These are phyloP conservation scores for Daktulosphaira vitifoliae DNA, from an alignment of 1,140 invertebrate species.

Conservation along the genomic window DNA sequence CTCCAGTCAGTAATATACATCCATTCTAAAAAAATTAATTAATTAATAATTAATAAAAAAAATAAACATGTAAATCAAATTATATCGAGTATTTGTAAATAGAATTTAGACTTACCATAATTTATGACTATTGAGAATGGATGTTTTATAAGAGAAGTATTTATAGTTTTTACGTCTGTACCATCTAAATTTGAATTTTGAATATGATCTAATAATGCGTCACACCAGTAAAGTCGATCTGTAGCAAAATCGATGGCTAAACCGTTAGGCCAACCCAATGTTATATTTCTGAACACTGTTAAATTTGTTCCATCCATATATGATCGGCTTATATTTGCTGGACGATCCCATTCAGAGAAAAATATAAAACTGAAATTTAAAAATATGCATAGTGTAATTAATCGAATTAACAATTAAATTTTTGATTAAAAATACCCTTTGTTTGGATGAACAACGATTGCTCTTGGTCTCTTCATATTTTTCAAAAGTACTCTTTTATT, in stretches of 20 bases:
- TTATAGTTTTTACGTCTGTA: conserved; percentile 82
- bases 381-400: too few relatives aligned
- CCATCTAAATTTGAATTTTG: conserved; percentile 93
- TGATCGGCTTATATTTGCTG: conserved; percentile 87
- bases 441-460: conserved; percentile 93
- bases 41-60: too few relatives aligned
- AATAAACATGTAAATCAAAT: too few relatives aligned
- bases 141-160: conserved; percentile 78
- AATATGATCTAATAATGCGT: conserved; percentile 88
- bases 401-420: too few relatives aligned
- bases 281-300: conserved; percentile 81
- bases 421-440: conserved; percentile 52
- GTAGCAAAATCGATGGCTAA: conserved; percentile 81
- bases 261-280: conserved; percentile 93
- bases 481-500: conserved; percentile 75
- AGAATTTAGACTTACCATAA: conserved; percentile 46
- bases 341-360: conserved; percentile 93
- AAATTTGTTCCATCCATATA: conserved; percentile 79
- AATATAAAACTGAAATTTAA: conserved; percentile 58
- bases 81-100: too few relatives aligned
- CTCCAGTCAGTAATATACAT: conserved; percentile 98
- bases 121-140: conserved; percentile 94
- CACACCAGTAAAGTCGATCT: conserved; percentile 89
- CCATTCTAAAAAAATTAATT: conserved; percentile 52
- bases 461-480: conserved; percentile 82